phyloP scores from a whole-genome alignment of 2,113 vertebrate genomes.

The Sinocyclocheilus rhinocerous region DNA sequence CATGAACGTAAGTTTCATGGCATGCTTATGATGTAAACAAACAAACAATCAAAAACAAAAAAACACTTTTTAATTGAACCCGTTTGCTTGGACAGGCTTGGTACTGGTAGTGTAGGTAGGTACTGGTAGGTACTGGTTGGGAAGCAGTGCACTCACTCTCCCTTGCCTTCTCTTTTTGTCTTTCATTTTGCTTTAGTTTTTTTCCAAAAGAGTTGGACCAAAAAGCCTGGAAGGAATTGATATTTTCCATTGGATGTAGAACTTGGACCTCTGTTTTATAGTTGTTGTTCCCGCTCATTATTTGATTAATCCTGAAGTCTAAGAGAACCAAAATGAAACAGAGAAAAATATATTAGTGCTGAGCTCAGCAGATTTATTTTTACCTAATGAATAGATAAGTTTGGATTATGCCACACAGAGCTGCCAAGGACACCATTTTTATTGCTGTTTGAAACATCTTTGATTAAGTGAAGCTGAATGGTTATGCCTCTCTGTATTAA shows the following conservation, averaged over 20 bases:
- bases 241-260: conserved; percentile 76
- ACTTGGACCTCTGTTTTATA: conserved; percentile 76
- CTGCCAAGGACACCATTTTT: conserved; percentile 67
- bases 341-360: conserved; percentile 60
- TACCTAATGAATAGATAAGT: conserved; percentile 63
- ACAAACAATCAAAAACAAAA: conserved; percentile 7
- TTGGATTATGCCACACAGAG: conserved; percentile 52
- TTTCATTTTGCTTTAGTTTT: conserved; percentile 24
- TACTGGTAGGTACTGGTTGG: conserved; percentile 45
- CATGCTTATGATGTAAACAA: neutral
- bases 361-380: conserved; percentile 65
- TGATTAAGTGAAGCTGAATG: conserved; percentile 61
- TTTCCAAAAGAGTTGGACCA: conserved; percentile 63
- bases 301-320: conserved; percentile 71
- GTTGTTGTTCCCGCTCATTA: conserved; percentile 74
- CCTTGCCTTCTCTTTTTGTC: conserved; percentile 33
- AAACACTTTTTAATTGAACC: conserved; percentile 55
- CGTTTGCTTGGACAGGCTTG: conserved; percentile 28
- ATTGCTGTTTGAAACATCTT: conserved; percentile 61
- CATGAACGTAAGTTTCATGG: neutral
- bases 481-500: conserved; percentile 55
- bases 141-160: conserved; percentile 50
- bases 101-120: no score
- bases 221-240: conserved; percentile 70
- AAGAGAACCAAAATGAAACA: conserved; percentile 61